Evolutionary conservation across 2,113 vertebrate genomes (phyloP).

Genomic region (Polypterus senegalus): DNA sequence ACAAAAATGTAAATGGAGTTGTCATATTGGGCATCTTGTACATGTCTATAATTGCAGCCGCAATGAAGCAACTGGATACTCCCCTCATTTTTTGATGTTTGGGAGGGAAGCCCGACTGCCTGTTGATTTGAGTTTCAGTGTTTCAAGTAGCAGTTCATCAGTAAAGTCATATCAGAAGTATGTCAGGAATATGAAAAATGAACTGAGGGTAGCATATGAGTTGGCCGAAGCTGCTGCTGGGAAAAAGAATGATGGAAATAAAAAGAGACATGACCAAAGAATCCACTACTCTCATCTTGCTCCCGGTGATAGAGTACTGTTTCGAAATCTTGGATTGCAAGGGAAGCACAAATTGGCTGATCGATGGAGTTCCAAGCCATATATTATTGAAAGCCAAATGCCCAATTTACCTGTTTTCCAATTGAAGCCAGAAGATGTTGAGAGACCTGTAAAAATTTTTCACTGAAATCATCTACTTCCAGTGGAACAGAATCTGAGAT

Average conservation of each 20-base stretch:
- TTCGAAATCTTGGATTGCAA: slow-evolving; percentile 10
- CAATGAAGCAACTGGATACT: slow-evolving; percentile 16
- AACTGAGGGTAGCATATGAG: slow-evolving; percentile 9
- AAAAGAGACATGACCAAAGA: slow-evolving; percentile 12
- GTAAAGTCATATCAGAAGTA: slow-evolving; percentile 12
- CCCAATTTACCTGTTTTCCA: slow-evolving; percentile 13
- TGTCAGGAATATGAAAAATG: slow-evolving; percentile 13
- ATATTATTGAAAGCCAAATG: slow-evolving; percentile 14
- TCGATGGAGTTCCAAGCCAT: slow-evolving; percentile 5
- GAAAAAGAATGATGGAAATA: slow-evolving; percentile 14
- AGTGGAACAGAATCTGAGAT: slow-evolving; percentile 6
- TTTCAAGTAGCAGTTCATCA: slow-evolving; percentile 6
- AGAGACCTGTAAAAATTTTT: slow-evolving; percentile 10
- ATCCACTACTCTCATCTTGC: neutral
- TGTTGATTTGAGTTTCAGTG: slow-evolving; percentile 13
- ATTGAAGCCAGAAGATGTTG: slow-evolving; percentile 13
- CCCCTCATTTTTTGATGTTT: slow-evolving; percentile 15
- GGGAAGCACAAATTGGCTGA: slow-evolving; percentile 14
- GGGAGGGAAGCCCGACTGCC: slow-evolving; percentile 16
- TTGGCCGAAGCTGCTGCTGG: slow-evolving; percentile 6
- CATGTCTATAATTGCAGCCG: slow-evolving; percentile 13
- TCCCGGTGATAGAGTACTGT: slow-evolving; percentile 13
- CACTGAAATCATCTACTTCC: slow-evolving; percentile 15
- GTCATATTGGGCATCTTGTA: slow-evolving; percentile 7
- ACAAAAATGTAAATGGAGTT: neutral